A percentile compares a stretch with the other conserved stretches of the same genome.
Evolutionary conservation across 2,113 vertebrate genomes (phyloP).

Genomic region (Ardeotis arabs): DNA sequence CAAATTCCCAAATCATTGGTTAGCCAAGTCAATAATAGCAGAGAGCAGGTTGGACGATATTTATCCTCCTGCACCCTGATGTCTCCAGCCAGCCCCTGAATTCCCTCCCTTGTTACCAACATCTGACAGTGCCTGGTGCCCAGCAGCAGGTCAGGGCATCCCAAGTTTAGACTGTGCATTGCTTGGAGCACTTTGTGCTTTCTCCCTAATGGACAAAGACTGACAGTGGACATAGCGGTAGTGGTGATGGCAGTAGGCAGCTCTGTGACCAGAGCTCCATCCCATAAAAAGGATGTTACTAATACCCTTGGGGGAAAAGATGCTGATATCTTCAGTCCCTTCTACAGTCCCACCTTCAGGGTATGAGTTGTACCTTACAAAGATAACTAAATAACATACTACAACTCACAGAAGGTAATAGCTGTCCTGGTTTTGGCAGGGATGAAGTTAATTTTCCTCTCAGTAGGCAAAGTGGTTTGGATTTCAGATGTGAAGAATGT

Average conservation of each 20-base stretch:
- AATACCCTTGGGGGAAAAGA: background rate
- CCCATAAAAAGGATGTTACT: background rate
- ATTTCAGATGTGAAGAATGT: too few species aligned
- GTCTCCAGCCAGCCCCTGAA: background rate
- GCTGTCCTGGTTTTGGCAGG: too few species aligned
- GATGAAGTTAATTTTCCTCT: too few species aligned
- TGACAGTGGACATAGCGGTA: background rate
- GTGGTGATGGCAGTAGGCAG: background rate
- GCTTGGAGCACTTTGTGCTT: background rate
- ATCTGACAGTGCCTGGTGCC: background rate
- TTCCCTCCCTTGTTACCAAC: fast-evolving
- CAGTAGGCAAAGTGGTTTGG: too few species aligned
- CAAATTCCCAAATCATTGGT: background rate
- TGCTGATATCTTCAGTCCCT: background rate
- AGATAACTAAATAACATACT: background rate
- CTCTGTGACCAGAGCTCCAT: background rate
- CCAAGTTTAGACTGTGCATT: background rate
- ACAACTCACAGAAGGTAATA: background rate
- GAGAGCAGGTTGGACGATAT: background rate
- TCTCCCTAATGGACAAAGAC: background rate
- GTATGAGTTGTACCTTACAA: background rate
- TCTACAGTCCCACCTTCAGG: background rate
- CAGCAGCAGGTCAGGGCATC: background rate
- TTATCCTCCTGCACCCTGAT: background rate
- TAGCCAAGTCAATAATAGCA: background rate